These are phyloP conservation scores for Coturnix japonica DNA, from an alignment of 2,113 vertebrate species.

Conservation along the genomic window DNA sequence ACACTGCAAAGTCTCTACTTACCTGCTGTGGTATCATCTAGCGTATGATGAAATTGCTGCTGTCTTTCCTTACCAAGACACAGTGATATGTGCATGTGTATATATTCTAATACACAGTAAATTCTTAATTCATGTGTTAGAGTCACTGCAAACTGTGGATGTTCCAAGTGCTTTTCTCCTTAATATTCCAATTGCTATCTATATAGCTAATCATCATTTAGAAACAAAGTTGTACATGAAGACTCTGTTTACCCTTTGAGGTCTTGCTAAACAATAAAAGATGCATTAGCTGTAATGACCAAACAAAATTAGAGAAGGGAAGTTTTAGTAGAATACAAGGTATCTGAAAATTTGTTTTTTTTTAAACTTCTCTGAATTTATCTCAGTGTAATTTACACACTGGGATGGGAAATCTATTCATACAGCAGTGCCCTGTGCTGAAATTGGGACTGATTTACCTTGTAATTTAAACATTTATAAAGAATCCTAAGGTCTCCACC, in stretches of 20 bases:
- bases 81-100: accelerated
- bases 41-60: background rate
- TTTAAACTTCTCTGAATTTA: background rate
- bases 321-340: background rate
- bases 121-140: background rate
- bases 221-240: conserved; percentile 6
- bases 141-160: background rate
- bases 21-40: background rate
- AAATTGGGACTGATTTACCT: background rate
- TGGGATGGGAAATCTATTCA: background rate
- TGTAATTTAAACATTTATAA: background rate
- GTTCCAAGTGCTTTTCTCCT: background rate
- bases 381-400: background rate
- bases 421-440: background rate
- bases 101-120: background rate
- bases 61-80: background rate
- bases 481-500: background rate
- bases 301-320: background rate
- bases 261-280: background rate
- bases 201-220: background rate
- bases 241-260: background rate
- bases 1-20: background rate
- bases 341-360: background rate
- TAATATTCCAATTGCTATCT: background rate
- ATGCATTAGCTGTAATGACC: background rate